These are phyloP conservation scores for Sinohyriopsis cumingii DNA, from an alignment of 2,888 invertebrate genomes.

Conservation along the genomic window DNA sequence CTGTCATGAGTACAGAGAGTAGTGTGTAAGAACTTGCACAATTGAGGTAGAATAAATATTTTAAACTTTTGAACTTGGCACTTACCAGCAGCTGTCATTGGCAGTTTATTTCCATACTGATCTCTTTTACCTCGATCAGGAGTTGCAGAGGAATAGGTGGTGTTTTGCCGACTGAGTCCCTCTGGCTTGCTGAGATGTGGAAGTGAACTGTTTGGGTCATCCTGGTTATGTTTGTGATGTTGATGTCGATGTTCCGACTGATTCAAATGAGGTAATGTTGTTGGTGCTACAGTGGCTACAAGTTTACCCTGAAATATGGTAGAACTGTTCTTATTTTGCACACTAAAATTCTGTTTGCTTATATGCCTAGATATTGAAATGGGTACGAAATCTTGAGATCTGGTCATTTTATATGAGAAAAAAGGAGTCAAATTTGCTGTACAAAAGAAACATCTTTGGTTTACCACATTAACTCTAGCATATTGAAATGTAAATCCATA, in stretches of 20 bases:
- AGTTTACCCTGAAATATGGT: constrained; percentile 47
- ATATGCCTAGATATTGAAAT: no score
- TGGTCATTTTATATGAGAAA: no score
- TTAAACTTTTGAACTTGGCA: constrained; percentile 9
- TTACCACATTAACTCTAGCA: no score
- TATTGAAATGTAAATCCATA: no score
- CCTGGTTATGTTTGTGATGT: constrained; percentile 45
- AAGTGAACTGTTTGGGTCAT: constrained; percentile 44
- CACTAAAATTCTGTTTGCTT: no score
- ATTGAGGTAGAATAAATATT: no score
- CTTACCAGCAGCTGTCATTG: constrained; percentile 77
- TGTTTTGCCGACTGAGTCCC: constrained; percentile 42
- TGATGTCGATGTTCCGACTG: constrained; percentile 45
- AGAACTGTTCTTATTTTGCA: no score
- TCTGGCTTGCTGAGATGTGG: constrained; percentile 53
- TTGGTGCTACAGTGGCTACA: constrained; percentile 59
- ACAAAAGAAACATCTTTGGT: no score
- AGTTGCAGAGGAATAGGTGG: constrained; percentile 42
- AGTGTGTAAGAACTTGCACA: no score
- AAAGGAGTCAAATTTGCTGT: no score
- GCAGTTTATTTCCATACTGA: constrained; percentile 73
- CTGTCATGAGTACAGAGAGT: no score
- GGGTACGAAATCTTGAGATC: no score
- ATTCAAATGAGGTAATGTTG: constrained; percentile 58
- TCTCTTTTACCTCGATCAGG: constrained; percentile 61